Evolutionary conservation across 2,888 invertebrate species (phyloP).

Genomic region (Archips xylosteana): DNA sequence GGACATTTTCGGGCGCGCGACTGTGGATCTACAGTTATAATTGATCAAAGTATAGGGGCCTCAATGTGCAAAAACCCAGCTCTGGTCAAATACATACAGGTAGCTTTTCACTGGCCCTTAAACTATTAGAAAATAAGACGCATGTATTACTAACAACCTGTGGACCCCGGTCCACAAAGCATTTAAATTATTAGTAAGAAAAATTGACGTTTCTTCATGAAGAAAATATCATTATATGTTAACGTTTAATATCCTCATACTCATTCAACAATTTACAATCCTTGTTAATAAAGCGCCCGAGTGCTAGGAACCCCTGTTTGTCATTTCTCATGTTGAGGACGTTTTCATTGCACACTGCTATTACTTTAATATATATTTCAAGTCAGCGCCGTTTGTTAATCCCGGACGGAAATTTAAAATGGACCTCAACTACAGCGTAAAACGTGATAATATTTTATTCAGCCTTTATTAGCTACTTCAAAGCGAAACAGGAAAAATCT

Average conservation of each 20-base stretch:
- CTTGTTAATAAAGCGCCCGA: slow-evolving; percentile 13
- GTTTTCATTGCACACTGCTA: slow-evolving; percentile 32
- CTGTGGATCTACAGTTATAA: no score
- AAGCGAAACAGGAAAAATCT: slow-evolving; percentile 56
- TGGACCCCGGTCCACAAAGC: no score
- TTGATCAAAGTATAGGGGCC: no score
- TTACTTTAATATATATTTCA: slow-evolving; percentile 34
- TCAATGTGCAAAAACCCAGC: no score
- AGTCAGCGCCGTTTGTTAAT: slow-evolving; percentile 39
- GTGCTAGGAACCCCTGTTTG: background rate
- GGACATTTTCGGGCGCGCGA: no score
- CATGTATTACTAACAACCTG: no score
- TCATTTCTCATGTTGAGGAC: slow-evolving; percentile 20
- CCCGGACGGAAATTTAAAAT: slow-evolving; percentile 43
- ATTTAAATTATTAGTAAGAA: no score
- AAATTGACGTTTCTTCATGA: background rate
- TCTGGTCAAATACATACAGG: no score
- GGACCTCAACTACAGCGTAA: slow-evolving; percentile 40
- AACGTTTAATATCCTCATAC: no score
- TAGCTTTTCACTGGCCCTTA: no score
- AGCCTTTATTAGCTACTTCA: slow-evolving; percentile 51
- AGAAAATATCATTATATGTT: background rate
- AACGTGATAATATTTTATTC: slow-evolving; percentile 58
- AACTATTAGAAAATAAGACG: no score
- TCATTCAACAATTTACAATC: background rate